These are phyloP conservation scores for Eublepharis macularius DNA, from an alignment of 2,113 vertebrate species.

Conservation along the genomic window DNA sequence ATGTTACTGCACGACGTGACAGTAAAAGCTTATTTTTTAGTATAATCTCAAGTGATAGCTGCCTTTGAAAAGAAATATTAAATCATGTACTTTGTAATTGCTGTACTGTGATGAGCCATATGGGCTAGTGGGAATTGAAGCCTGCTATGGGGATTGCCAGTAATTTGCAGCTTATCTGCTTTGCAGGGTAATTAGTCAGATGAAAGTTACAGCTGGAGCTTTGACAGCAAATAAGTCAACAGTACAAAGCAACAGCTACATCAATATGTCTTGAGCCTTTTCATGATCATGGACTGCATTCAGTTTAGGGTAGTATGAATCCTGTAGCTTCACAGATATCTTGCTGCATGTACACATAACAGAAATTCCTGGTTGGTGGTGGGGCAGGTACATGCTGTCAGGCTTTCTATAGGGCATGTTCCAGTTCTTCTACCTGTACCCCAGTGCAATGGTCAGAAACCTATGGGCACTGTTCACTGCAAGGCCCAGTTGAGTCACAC, in stretches of 20 bases:
- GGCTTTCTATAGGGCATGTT: no score
- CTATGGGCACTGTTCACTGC: no score
- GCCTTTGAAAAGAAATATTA: background rate
- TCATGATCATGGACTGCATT: background rate
- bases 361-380: no score
- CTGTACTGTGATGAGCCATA: slow-evolving; percentile 4
- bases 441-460: no score
- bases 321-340: no score
- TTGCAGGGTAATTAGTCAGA: background rate
- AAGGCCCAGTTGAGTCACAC: no score
- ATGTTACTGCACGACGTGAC: background rate
- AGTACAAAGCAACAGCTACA: background rate
- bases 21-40: background rate
- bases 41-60: background rate
- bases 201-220: background rate
- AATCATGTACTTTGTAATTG: background rate
- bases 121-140: slow-evolving; percentile 20
- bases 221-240: background rate
- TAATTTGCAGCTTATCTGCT: slow-evolving; percentile 22
- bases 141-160: background rate
- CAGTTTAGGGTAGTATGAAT: background rate
- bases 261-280: background rate
- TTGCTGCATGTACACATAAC: no score
- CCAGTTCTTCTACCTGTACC: no score
- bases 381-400: no score